Conservation (phyloP, 2,888 invertebrate species). For the Sericinus montela region DNA sequence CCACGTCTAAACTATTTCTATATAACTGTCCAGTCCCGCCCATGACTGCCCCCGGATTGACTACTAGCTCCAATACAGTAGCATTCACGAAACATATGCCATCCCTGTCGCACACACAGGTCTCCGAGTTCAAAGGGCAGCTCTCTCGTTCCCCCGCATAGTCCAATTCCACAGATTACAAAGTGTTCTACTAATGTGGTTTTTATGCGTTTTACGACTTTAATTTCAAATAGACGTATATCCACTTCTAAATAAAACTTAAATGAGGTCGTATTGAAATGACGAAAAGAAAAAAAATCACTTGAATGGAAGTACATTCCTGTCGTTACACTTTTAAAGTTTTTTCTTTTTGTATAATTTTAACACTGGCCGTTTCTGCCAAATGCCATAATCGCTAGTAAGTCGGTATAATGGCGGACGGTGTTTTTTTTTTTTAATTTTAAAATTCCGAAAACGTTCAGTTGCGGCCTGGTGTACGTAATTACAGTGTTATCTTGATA, state of each 20-base stretch:
- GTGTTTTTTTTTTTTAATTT: constrained; percentile 48
- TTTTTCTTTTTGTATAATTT: constrained; percentile 60
- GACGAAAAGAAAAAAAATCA: constrained; percentile 19
- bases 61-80: constrained; percentile 51
- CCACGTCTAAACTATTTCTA: constrained; percentile 28
- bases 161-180: constrained; percentile 63
- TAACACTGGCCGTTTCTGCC: constrained; percentile 52
- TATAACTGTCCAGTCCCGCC: constrained; percentile 43
- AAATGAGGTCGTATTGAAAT: constrained; percentile 24
- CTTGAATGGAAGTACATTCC: constrained; percentile 22
- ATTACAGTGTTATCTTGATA: constrained; percentile 71
- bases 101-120: constrained; percentile 44
- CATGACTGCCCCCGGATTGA: constrained; percentile 61
- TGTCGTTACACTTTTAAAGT: constrained; percentile 23
- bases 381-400: constrained; percentile 61
- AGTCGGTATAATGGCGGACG: constrained; percentile 54
- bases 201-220: constrained; percentile 62
- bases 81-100: constrained; percentile 40
- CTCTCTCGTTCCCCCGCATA: constrained; percentile 48
- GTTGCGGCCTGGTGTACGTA: constrained; percentile 56
- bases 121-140: constrained; percentile 19
- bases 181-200: constrained; percentile 60
- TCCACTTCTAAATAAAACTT: not conserved
- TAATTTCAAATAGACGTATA: constrained; percentile 46
- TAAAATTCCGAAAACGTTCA: constrained; percentile 53